Percentiles rank a stretch among this genome's conserved stretches.
Evolutionary conservation across 1,140 invertebrate species (phyloP).

Genomic region (Oppia nitens): DNA sequence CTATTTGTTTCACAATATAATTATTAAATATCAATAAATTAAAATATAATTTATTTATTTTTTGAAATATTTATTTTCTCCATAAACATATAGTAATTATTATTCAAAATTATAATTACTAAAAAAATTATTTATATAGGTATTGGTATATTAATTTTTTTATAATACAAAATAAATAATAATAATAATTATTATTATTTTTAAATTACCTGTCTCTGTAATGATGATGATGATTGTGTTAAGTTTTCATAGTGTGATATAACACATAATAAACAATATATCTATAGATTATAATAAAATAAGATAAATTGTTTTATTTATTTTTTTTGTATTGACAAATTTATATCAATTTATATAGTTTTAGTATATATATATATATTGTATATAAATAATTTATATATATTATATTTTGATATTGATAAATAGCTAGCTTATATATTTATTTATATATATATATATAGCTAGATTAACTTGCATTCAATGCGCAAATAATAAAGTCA

Average conservation of each 20-base stretch:
- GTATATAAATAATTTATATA: too few relatives aligned
- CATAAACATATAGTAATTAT: background rate
- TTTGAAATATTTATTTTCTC: background rate
- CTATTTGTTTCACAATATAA: background rate
- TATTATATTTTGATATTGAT: too few relatives aligned
- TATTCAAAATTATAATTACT: background rate
- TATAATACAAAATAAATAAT: background rate
- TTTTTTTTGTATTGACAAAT: background rate
- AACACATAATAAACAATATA: background rate
- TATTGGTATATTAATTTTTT: background rate
- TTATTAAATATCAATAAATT: background rate
- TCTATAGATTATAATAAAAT: background rate
- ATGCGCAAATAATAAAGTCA: background rate
- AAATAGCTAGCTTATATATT: too few relatives aligned
- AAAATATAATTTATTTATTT: too few relatives aligned
- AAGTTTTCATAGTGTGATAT: background rate
- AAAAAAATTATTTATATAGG: background rate
- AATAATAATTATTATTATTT: background rate
- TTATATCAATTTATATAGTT: too few relatives aligned
- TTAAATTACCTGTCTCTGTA: background rate
- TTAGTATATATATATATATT: too few relatives aligned
- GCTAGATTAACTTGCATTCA: background rate
- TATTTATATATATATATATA: too few relatives aligned
- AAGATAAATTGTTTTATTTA: background rate
- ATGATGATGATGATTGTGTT: background rate